Conservation (phyloP, 2,888 invertebrate genomes). For the Caenorhabditis sp. region DNA sequence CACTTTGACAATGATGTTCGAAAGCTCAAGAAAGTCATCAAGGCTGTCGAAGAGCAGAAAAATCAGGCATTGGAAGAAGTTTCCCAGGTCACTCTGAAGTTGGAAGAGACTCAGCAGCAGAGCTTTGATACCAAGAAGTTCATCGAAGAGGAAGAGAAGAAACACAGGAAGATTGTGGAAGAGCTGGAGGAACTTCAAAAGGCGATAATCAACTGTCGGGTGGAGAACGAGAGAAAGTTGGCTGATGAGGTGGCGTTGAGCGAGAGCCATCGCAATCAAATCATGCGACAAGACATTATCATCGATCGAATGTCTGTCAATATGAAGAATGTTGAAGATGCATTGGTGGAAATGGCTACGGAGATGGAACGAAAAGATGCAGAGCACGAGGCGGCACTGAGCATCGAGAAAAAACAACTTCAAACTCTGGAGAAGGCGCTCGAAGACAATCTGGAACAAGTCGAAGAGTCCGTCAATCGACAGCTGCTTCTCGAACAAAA, state of each 20-base stretch:
- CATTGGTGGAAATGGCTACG: conserved; percentile 3
- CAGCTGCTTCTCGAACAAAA: not conserved
- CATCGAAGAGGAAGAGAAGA: not conserved
- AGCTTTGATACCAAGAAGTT: not conserved
- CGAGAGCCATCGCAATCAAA: conserved; percentile 9
- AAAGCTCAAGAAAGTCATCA: conserved; percentile 13
- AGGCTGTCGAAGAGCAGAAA: conserved; percentile 7
- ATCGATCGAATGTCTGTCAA: too few species aligned
- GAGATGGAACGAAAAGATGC: not conserved
- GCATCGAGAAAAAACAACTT: not conserved
- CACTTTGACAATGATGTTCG: conserved; percentile 11
- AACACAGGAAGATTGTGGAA: not conserved
- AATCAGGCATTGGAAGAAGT: not conserved
- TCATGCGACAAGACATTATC: conserved; percentile 17
- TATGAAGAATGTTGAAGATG: too few species aligned
- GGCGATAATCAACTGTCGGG: not conserved
- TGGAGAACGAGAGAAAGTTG: too few species aligned
- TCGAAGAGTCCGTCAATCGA: not conserved
- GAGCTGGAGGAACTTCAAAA: conserved; percentile 3
- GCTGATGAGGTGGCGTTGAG: not conserved
- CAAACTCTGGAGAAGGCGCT: conserved; percentile 15
- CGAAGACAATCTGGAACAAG: conserved; percentile 3
- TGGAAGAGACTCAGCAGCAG: not conserved
- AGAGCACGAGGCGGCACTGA: conserved; percentile 3
- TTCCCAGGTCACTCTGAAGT: not conserved